A percentile compares a stretch with the other conserved stretches of the same genome.
Conservation (phyloP, 2,797 vertebrate genomes). For the Huso huso region DNA sequence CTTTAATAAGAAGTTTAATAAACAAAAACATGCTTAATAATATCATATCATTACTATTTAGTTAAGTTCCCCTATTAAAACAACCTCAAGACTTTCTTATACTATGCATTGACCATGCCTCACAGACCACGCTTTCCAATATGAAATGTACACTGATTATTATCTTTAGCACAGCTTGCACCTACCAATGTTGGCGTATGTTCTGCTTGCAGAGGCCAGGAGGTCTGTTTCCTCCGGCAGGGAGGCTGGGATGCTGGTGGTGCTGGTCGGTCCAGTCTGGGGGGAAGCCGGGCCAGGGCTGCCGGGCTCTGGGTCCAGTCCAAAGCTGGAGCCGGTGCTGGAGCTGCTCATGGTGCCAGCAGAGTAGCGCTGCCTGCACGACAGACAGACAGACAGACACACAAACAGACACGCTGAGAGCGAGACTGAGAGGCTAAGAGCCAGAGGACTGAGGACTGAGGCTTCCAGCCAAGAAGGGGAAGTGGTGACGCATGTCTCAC, state of each 20-base stretch:
- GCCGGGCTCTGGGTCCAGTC: constrained; percentile 30
- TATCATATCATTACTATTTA: no score
- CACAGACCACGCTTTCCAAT: constrained; percentile 23
- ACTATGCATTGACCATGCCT: constrained; percentile 27
- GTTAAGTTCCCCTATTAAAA: not conserved
- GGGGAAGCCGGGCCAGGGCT: constrained; percentile 20
- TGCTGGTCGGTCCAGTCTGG: constrained; percentile 2
- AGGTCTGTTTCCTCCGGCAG: constrained; percentile 47
- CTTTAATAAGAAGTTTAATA: no score
- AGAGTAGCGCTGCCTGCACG: constrained; percentile 32
- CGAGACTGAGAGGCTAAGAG: not conserved
- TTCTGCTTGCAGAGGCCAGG: constrained; percentile 49
- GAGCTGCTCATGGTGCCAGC: constrained; percentile 21
- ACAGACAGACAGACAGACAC: not conserved
- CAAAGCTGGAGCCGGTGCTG: constrained; percentile 22
- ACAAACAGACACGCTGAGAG: not conserved
- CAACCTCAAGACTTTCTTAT: not conserved
- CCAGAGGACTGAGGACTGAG: not conserved
- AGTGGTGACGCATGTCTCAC: no score
- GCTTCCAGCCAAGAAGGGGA: no score
- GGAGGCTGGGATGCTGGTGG: constrained; percentile 13
- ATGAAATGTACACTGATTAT: no score
- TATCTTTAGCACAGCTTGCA: not conserved
- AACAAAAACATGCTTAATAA: no score
- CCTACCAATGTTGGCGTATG: constrained; percentile 41